Evolutionary conservation across 1,140 invertebrate genomes (phyloP), one percentile per base, ranked within the genome.

Genomic region (Penaeus chinensis): DNA sequence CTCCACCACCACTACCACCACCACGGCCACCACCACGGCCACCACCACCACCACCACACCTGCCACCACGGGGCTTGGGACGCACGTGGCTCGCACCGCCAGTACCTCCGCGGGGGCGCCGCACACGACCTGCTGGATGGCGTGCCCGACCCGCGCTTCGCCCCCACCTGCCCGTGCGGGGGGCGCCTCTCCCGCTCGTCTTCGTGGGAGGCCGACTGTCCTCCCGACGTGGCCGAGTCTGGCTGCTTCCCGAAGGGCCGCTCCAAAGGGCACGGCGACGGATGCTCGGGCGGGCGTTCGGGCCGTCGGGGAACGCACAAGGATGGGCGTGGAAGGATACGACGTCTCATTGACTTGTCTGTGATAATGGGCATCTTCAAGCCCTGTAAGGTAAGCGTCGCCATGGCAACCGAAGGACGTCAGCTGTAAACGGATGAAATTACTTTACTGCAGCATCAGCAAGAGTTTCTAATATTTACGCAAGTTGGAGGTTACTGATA

Each of bases 81-180:
- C 47, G 66, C 85, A 27, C 63, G 89, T 65, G 11, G 82, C 61
- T 81, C 82, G 54, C 81, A 69, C 69, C 81, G 81, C 82, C 89
- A 84, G 18, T 74, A 84, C 63, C 78, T 61, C 20, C 84, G 87
- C 81, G 54, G 54, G 54, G 54, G 54, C 54, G 54, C 82, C 77
- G 54, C 87, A 8, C 85, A 88, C 69, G 82, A 90, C 42, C 84
- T 88, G 11, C 84, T 84, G 22, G 86, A 90, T 69, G 85, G 87
- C 37, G 87, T 90, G 74, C 85, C 85, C 16, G 89, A 90, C 82
- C 89, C 89, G 27, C 86, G 89, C 62, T 90, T 90, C 87, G 82
- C 89, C n/a, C 69, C 87, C n/a, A 90, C 89, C 37, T 90, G 89
- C 78, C 89, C 89, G 32, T 90, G 89, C 61, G 87, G 89, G 37